Base-by-base conservation (phyloP, 2,888 invertebrate species). In the Drosophila planitibia region DNA sequence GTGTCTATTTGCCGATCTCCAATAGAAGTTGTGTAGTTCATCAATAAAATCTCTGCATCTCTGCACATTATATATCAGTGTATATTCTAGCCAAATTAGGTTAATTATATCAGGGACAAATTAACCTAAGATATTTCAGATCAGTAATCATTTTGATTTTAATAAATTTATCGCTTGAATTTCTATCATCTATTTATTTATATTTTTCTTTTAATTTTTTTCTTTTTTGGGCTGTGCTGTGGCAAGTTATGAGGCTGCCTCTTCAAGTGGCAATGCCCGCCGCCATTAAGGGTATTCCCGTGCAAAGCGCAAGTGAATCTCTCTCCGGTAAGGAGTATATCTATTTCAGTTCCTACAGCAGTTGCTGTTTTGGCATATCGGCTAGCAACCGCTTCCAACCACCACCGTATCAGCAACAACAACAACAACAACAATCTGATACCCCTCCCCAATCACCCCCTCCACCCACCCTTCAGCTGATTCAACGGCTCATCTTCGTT, bases 331-430 rank as follows among this genome's bases (percentile, higher is more conserved):
- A 47, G 25, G 28, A 39, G 57, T 82, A 83, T 85, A 86, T 89
- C 89, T 89, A 85, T 85, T 87, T 87, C 90, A 85, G 81, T 79
- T 88, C 74, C 63, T 72, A 72, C 74, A 73, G 70, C 77, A 76
- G 82, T 79, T 74, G 67, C 85, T 80, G 67, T 82, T 82, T 70
- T 73, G 61, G 78, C 74, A 77, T 68, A 79, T 70, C 79, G 75
- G 68, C 60, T 74, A 67, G 68, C 72, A 63, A 65, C 58, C 55
- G 69, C 59, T 25, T 22, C 28, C n/a, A 39, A 22, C 53, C 53
- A 37, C 37, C 37, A 35, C 35, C 35, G 4, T 14, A 35, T 35
- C 33, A 35, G 14, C n/a, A 32, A n/a, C 30, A 30, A 12, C 19
- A 52, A 16, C 68, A 68, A 57, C 64, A 62, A 61, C 47, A 44